Evolutionary conservation across 1,140 invertebrate species (phyloP), one percentile per base, ranked within the genome.

Genomic region (Drosophila yakuba): DNA sequence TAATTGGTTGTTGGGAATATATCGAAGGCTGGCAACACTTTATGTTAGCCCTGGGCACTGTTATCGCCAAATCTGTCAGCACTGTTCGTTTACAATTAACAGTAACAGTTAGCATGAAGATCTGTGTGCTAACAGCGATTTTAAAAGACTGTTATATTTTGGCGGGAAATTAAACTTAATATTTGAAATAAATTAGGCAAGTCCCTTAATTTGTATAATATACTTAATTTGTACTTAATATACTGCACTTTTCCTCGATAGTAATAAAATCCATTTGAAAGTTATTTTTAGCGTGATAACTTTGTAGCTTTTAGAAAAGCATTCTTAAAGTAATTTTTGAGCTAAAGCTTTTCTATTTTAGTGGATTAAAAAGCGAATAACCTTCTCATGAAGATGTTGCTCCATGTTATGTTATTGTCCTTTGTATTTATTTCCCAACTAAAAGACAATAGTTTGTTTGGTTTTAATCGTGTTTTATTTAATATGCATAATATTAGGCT

Each of bases 401-500:
- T 38, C 4, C 8, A 38, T 14, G 3, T 39, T 32, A 32, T 20
- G 1, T 3, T 3, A 2, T 17, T 17, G 15, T 3, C 7, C 11
- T 23, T 14, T n/a, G 6, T 14, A 25, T 28, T 5, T 3, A 55
- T 8, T 12, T 6, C 11, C 17, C 8, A 11, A 59, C 11, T 11
- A 36, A 32, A 25, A 35, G 11, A 56, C 41, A 67, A 8, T 6
- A 17, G 14, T 56, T 56, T 14, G 15, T 32, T 54, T 57, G 38
- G 43, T 52, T 78, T 75, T 74, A 66, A 61, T 51, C 15, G 23
- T 76, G 58, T 68, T 84, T 88, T 72, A 82, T 88, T 88, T 50
- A 62, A 88, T 59, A 71, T 82, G 51, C 59, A 82, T 86, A 67
- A 79, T 64, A 64, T 73, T 79, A 86, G 43, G 36, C 82, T 82